Percentiles rank a stretch among this genome's conserved stretches.
Evolutionary conservation across 2,888 invertebrate genomes (phyloP).

Genomic region (Teleiodes luculella): DNA sequence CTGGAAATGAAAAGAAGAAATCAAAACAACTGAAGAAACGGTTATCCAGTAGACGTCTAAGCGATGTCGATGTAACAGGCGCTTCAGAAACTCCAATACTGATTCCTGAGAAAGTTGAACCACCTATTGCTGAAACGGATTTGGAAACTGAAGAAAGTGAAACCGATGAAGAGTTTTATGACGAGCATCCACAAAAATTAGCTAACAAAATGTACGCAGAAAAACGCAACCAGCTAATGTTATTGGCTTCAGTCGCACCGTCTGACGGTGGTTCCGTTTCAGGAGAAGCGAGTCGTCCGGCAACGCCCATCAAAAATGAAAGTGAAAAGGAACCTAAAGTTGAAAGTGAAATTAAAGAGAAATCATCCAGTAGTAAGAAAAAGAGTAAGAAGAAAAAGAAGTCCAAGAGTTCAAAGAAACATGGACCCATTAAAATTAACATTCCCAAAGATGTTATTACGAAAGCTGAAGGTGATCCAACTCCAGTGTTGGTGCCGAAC

Average conservation of each 20-base stretch:
- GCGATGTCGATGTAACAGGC: constrained; percentile 74
- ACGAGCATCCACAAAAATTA: constrained; percentile 87
- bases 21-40: constrained; percentile 58
- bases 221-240: constrained; percentile 84
- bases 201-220: constrained; percentile 86
- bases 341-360: constrained; percentile 71
- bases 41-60: constrained; percentile 54
- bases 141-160: constrained; percentile 91
- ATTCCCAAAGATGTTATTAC: constrained; percentile 75
- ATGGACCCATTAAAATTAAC: constrained; percentile 79
- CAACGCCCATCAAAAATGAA: constrained; percentile 76
- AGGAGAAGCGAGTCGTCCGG: constrained; percentile 81
- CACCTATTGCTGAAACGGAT: constrained; percentile 87
- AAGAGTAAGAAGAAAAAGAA: constrained; percentile 83
- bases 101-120: constrained; percentile 75
- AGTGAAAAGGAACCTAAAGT: constrained; percentile 67
- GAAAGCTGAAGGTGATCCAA: constrained; percentile 49
- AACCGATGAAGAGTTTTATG: constrained; percentile 93
- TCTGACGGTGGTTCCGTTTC: constrained; percentile 78
- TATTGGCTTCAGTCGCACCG: constrained; percentile 80
- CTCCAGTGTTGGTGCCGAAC: constrained; percentile 48
- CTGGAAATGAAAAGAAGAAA: constrained; percentile 65
- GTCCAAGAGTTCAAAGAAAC: constrained; percentile 65
- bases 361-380: constrained; percentile 78
- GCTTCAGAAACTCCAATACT: constrained; percentile 69